These are phyloP conservation scores for Arremon aurantiirostris DNA, from an alignment of 2,797 vertebrate genomes.

Conservation along the genomic window DNA sequence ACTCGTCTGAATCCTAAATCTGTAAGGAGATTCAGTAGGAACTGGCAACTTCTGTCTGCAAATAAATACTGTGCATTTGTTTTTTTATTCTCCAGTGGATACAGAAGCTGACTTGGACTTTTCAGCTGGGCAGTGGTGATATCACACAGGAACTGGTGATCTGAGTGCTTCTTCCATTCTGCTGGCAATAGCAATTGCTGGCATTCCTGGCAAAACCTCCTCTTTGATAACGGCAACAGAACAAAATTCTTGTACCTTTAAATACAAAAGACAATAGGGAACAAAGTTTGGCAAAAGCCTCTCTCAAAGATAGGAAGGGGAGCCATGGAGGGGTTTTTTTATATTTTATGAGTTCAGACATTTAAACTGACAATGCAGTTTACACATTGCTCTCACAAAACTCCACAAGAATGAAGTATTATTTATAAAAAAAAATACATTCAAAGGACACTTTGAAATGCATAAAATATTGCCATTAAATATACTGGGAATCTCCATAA, in stretches of 20 bases:
- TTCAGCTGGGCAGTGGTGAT: slow-evolving; percentile 77
- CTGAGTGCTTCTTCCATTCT: slow-evolving; percentile 74
- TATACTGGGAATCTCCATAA: background rate
- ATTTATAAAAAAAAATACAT: background rate
- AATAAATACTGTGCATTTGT: slow-evolving; percentile 95
- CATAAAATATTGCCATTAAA: background rate
- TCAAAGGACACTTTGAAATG: background rate
- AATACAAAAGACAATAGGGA: background rate
- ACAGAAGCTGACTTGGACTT: slow-evolving; percentile 85
- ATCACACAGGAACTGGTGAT: slow-evolving; percentile 71
- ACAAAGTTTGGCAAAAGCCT: slow-evolving; percentile 37
- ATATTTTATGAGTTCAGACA: background rate
- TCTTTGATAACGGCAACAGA: slow-evolving; percentile 74
- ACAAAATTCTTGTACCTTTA: slow-evolving; percentile 82
- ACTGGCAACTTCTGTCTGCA: slow-evolving; percentile 86
- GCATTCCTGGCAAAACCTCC: slow-evolving; percentile 87
- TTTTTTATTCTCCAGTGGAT: slow-evolving; percentile 91
- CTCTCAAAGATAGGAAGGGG: background rate
- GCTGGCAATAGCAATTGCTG: slow-evolving; percentile 83
- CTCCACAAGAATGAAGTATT: background rate
- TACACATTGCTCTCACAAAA: background rate
- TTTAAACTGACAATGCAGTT: background rate
- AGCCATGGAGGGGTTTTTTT: background rate
- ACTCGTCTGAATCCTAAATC: slow-evolving; percentile 84
- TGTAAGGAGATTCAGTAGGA: slow-evolving; percentile 82